Conservation (phyloP, 2,113 vertebrate genomes). For the Apteryx owenii region DNA sequence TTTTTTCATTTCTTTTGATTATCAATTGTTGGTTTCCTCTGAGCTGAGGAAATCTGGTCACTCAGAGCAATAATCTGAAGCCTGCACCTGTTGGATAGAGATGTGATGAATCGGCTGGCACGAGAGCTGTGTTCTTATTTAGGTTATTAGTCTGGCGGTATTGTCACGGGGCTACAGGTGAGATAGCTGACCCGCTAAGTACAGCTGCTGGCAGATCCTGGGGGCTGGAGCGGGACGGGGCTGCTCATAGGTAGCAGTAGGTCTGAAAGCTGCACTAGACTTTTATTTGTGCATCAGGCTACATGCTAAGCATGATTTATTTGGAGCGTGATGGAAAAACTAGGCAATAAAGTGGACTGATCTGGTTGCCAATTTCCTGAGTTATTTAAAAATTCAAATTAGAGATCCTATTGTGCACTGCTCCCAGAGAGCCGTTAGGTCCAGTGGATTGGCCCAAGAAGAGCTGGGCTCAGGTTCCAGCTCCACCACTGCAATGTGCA, state of each 20-base stretch:
- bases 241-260: not conserved
- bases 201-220: not conserved
- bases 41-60: not conserved
- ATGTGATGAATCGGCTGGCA: not conserved
- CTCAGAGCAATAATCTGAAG: not conserved
- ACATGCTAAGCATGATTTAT: not conserved
- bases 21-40: not conserved
- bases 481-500: not conserved
- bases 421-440: not conserved
- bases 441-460: not conserved
- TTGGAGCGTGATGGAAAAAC: not conserved
- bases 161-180: not conserved
- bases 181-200: not conserved
- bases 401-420: not conserved
- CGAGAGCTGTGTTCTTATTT: not conserved
- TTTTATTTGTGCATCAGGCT: not conserved
- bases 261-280: not conserved
- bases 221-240: not conserved
- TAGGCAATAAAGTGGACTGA: not conserved
- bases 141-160: not conserved
- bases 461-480: not conserved
- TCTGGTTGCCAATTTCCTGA: not conserved
- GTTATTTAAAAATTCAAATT: conserved; percentile 2
- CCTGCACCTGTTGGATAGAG: not conserved
- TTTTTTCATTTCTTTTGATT: not conserved